phyloP scores from a whole-genome alignment of 1,140 invertebrate species.

The Diuraphis noxia region DNA sequence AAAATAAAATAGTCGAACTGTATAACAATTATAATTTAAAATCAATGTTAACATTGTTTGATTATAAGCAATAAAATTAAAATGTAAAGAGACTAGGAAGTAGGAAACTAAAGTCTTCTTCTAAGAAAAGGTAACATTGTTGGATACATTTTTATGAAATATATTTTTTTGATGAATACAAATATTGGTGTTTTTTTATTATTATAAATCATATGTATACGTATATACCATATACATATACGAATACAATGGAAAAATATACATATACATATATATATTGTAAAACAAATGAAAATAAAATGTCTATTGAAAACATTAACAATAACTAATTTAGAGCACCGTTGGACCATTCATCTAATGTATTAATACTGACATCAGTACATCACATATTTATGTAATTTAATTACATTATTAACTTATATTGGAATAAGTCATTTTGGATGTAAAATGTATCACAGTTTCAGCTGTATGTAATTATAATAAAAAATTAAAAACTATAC shows the following conservation, averaged over 20 bases:
- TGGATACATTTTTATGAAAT: not conserved
- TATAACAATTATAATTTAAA: not conserved
- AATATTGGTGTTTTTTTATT: not conserved
- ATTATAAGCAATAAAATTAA: not conserved
- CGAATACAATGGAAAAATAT: too few relatives aligned
- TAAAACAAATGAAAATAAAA: not conserved
- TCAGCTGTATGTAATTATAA: not conserved
- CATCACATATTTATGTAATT: not conserved
- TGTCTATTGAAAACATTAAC: not conserved
- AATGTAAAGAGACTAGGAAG: not conserved
- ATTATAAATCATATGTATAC: not conserved
- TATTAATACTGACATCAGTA: constrained; percentile 23
- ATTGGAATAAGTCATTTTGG: not conserved
- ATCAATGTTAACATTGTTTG: not conserved
- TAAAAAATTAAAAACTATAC: not conserved
- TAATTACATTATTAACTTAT: not conserved
- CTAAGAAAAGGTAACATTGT: not conserved
- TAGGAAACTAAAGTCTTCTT: not conserved
- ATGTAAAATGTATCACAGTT: constrained; percentile 20
- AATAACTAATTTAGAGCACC: not conserved
- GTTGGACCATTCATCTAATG: not conserved
- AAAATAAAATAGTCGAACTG: not conserved
- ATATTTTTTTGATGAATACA: not conserved
- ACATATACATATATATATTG: too few relatives aligned
- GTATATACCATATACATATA: not conserved